Percentiles rank a stretch among this genome's conserved stretches.
Conservation (phyloP, 2,797 vertebrate species). For the Sparidentex hasta region DNA sequence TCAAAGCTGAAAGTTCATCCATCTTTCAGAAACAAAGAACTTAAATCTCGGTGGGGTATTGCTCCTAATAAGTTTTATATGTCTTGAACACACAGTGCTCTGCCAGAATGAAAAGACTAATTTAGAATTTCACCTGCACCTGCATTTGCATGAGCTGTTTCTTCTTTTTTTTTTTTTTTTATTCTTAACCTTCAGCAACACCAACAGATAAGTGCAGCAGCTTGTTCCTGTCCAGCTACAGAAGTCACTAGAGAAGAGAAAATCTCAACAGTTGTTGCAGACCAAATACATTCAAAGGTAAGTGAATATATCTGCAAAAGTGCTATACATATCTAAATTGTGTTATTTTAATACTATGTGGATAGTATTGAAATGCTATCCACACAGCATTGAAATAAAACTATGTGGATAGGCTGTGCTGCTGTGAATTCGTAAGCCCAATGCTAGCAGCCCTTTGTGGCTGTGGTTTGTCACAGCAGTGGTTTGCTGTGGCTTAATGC, state of each 20-base stretch:
- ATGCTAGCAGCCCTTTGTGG: not conserved
- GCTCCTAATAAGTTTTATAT: no score
- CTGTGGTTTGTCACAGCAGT: not conserved
- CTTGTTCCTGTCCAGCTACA: not conserved
- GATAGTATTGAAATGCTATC: no score
- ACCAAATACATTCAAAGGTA: not conserved
- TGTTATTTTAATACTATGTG: no score
- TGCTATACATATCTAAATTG: not conserved
- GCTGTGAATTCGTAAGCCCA: not conserved
- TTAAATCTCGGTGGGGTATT: not conserved
- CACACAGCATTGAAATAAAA: no score
- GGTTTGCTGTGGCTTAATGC: not conserved
- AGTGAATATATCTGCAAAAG: not conserved
- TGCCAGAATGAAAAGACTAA: not conserved
- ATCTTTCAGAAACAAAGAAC: not conserved
- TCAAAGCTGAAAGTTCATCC: conserved; percentile 25
- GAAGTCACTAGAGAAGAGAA: not conserved
- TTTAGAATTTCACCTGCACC: not conserved
- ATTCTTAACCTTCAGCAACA: not conserved
- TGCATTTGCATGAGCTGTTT: not conserved
- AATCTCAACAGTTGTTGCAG: not conserved
- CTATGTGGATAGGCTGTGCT: not conserved
- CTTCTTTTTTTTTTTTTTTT: not conserved
- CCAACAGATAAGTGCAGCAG: not conserved
- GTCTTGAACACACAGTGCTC: no score